phyloP scores from a whole-genome alignment of 2,888 invertebrate species.

The Rosalia funebris region DNA sequence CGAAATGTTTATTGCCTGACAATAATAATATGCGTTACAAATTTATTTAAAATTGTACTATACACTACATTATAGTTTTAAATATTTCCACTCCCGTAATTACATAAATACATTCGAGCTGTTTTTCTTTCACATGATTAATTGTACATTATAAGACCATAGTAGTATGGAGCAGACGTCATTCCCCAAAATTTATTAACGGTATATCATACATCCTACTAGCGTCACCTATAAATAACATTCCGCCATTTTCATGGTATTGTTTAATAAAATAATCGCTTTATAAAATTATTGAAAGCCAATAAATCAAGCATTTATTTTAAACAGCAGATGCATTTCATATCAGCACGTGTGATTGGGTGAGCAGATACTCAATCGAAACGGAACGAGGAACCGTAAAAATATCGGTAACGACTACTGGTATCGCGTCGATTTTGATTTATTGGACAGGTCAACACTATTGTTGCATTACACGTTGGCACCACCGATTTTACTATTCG shows the following conservation, averaged over 20 bases:
- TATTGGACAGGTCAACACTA: conserved; percentile 56
- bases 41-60: too few relatives aligned
- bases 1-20: too few relatives aligned
- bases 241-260: conserved; percentile 49
- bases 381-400: conserved; percentile 59
- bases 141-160: conserved; percentile 28
- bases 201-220: conserved; percentile 39
- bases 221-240: conserved; percentile 50
- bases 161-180: conserved; percentile 22
- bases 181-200: conserved; percentile 35
- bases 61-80: too few relatives aligned
- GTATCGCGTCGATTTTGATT: conserved; percentile 60
- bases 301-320: conserved; percentile 62
- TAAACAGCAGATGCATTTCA: conserved; percentile 62
- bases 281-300: conserved; percentile 59
- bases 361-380: conserved; percentile 59
- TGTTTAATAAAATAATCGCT: conserved; percentile 62
- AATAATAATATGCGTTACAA: too few relatives aligned
- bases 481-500: conserved; percentile 38
- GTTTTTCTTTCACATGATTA: too few relatives aligned
- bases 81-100: too few relatives aligned
- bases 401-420: conserved; percentile 60
- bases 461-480: conserved; percentile 57
- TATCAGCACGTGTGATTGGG: conserved; percentile 61
- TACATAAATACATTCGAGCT: too few relatives aligned